Evolutionary conservation across 2,797 vertebrate genomes (phyloP).

Genomic region (Bovichtus variegatus): DNA sequence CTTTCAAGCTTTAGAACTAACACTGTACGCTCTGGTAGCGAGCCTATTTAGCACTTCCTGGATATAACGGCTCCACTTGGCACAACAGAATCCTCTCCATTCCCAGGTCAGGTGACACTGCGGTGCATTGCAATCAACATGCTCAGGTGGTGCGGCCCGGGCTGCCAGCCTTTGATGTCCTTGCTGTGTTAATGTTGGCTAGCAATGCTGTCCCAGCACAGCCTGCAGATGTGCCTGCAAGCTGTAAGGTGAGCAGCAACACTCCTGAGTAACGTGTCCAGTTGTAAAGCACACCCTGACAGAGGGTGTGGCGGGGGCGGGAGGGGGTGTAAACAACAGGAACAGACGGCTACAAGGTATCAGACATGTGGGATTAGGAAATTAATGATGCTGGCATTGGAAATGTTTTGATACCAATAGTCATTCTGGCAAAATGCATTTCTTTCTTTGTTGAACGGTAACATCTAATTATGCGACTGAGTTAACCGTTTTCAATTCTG

Average conservation of each 20-base stretch:
- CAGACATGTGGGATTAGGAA: slow-evolving; percentile 35
- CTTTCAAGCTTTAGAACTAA: neutral
- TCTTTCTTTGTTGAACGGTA: slow-evolving; percentile 4
- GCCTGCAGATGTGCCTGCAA: slow-evolving; percentile 80
- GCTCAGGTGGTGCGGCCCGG: slow-evolving; percentile 64
- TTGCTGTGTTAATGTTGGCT: slow-evolving; percentile 74
- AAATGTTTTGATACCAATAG: slow-evolving; percentile 26
- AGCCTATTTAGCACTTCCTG: slow-evolving; percentile 32
- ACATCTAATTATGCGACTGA: neutral
- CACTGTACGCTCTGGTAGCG: slow-evolving; percentile 3
- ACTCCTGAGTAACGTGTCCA: slow-evolving; percentile 66
- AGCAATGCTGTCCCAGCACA: slow-evolving; percentile 59
- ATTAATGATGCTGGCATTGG: neutral
- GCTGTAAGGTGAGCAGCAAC: slow-evolving; percentile 75
- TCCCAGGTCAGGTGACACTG: slow-evolving; percentile 68
- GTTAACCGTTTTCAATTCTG: neutral
- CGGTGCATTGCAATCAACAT: slow-evolving; percentile 60
- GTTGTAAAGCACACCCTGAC: slow-evolving; percentile 68
- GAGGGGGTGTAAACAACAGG: slow-evolving; percentile 35
- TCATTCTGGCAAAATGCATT: neutral
- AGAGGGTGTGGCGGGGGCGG: slow-evolving; percentile 47
- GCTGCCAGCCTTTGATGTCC: slow-evolving; percentile 77
- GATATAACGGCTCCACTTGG: slow-evolving; percentile 48
- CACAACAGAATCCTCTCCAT: slow-evolving; percentile 47
- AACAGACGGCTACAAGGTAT: slow-evolving; percentile 30